Evolutionary conservation across 2,888 invertebrate species (phyloP).

Genomic region (Lacanobia wlatinum): DNA sequence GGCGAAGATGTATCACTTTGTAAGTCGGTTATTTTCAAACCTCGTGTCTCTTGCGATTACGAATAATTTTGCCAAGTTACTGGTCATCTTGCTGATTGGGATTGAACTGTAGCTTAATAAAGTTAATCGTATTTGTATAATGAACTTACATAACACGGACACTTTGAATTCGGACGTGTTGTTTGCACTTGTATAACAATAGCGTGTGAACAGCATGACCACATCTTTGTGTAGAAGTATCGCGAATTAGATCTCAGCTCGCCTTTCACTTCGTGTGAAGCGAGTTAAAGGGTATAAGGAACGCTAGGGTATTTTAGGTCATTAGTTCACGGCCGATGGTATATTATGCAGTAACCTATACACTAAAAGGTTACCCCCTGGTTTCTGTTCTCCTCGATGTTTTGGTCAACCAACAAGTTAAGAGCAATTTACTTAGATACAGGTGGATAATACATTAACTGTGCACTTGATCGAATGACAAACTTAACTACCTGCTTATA

Average conservation of each 20-base stretch:
- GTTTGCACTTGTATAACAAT: conserved; percentile 77
- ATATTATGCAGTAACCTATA: conserved; percentile 22
- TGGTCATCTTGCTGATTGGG: neutral
- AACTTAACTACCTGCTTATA: conserved; percentile 23
- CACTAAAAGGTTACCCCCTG: conserved; percentile 15
- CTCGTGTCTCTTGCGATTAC: conserved; percentile 13
- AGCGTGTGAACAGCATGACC: conserved; percentile 82
- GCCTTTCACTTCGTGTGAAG: conserved; percentile 85
- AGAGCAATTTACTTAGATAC: neutral
- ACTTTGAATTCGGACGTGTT: conserved; percentile 75
- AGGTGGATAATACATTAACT: conserved; percentile 11
- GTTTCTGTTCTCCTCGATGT: neutral
- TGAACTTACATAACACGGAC: conserved; percentile 76
- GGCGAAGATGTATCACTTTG: conserved; percentile 59
- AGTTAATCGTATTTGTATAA: conserved; percentile 72
- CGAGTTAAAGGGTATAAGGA: conserved; percentile 81
- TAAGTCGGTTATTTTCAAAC: conserved; percentile 57
- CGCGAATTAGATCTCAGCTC: conserved; percentile 79
- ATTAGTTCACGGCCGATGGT: conserved; percentile 73
- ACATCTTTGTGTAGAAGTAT: conserved; percentile 78
- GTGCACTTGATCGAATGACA: conserved; percentile 20
- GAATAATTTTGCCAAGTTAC: neutral
- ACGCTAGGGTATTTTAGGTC: conserved; percentile 78
- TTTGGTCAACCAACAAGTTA: neutral
- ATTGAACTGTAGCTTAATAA: conserved; percentile 21